phyloP scores from a whole-genome alignment of 2,888 invertebrate species.

The Branchinecta sandiegonensis region DNA sequence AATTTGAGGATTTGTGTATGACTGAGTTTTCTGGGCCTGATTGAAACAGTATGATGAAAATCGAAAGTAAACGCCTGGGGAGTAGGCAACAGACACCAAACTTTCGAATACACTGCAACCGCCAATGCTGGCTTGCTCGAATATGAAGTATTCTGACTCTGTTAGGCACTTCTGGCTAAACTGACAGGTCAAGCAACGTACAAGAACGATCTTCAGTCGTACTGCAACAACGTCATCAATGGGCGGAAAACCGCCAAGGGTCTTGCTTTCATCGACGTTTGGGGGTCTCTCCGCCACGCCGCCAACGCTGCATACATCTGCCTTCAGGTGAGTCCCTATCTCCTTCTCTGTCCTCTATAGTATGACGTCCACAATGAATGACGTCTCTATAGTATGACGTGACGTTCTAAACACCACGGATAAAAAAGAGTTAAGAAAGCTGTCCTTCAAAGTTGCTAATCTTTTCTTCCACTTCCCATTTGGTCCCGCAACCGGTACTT shows the following conservation, averaged over 20 bases:
- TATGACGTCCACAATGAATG: no score
- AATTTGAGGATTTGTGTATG: no score
- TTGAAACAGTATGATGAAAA: no score
- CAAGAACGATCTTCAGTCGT: conserved; percentile 33
- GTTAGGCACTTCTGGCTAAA: conserved; percentile 39
- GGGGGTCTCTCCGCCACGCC: conserved; percentile 42
- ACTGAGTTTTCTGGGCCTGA: no score
- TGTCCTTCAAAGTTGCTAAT: no score
- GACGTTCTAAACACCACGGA: no score
- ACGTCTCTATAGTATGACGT: no score
- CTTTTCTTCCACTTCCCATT: no score
- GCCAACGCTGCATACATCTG: conserved; percentile 43
- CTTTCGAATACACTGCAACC: neutral
- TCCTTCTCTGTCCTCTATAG: neutral
- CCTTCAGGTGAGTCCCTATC: conserved; percentile 35
- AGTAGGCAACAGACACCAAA: neutral
- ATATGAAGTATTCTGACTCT: conserved; percentile 21
- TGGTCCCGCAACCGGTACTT: no score
- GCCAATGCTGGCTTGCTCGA: no score
- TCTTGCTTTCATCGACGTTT: conserved; percentile 41
- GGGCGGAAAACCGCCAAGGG: conserved; percentile 29
- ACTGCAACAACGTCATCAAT: conserved; percentile 28
- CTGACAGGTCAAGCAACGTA: conserved; percentile 37
- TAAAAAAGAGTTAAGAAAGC: no score
- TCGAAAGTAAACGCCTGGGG: no score